Evolutionary conservation across 2,888 invertebrate genomes (phyloP).

Genomic region (Trissoscelio sp.): DNA sequence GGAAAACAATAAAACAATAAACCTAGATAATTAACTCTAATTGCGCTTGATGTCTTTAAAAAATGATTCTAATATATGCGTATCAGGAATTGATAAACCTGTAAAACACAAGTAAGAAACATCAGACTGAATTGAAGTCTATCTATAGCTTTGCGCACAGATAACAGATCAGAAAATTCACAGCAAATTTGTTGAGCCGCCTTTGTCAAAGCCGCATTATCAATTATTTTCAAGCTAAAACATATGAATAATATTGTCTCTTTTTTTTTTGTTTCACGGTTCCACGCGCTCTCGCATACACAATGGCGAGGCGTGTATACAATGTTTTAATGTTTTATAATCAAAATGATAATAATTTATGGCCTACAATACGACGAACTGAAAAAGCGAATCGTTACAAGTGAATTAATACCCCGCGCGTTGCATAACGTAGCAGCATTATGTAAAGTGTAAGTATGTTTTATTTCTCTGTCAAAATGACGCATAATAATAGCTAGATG

Average conservation of each 20-base stretch:
- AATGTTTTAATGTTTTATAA: slow-evolving; percentile 44
- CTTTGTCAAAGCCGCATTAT: slow-evolving; percentile 38
- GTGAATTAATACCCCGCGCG: slow-evolving; percentile 47
- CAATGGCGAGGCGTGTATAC: slow-evolving; percentile 4
- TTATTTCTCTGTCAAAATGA: slow-evolving; percentile 52
- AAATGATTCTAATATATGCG: too few species aligned
- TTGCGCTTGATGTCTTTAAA: too few species aligned
- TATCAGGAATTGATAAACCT: too few species aligned
- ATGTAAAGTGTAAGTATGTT: slow-evolving; percentile 50
- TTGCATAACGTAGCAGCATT: slow-evolving; percentile 47
- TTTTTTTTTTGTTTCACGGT: slow-evolving; percentile 36
- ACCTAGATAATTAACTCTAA: too few species aligned
- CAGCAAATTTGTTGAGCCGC: slow-evolving; percentile 17
- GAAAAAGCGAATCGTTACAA: slow-evolving; percentile 57
- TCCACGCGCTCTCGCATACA: slow-evolving; percentile 9
- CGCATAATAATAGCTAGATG: too few species aligned
- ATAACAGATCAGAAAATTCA: slow-evolving; percentile 31
- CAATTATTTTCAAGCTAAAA: slow-evolving; percentile 36
- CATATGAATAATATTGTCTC: slow-evolving; percentile 31
- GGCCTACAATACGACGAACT: slow-evolving; percentile 25
- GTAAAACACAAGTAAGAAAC: too few species aligned
- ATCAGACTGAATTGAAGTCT: too few species aligned
- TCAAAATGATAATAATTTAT: slow-evolving; percentile 58
- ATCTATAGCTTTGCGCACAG: too few species aligned
- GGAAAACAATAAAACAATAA: slow-evolving; percentile 42